Evolutionary conservation across 2,888 invertebrate species (phyloP), one percentile per base, ranked within the genome.

Genomic region (Leucophenga maculata): DNA sequence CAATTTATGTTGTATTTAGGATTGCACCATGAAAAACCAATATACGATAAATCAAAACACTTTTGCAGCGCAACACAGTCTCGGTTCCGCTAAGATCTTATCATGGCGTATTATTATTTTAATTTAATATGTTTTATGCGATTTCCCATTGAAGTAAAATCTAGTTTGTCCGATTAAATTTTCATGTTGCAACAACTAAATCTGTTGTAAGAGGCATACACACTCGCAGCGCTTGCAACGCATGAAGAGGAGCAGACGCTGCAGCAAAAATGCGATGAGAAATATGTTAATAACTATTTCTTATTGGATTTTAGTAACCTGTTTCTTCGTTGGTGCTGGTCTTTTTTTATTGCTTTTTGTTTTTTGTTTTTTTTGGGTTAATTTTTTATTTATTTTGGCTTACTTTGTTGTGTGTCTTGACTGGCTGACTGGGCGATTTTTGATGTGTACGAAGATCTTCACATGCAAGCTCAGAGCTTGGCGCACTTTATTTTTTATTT

Each of bases 331-430:
- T 26, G 26, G 26, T 26, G 22, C 54, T 20, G 11, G 8, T 18
- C 18, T 54, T 54, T 69, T 74, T 71, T 70, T 69, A 54, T 80
- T 80, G 75, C 84, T 84, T 80, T 79, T 84, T 64, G 18, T 77
- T 81, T 79, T 74, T 84, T 80, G 82, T 75, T 82, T 83, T 83
- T 82, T 57, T 55, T 70, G 44, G 52, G 55, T 67, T 31, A 69
- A 22, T 64, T 70, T 57, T 55, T 70, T 50, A 62, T 65, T 67
- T 22, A 67, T 66, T 70, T 69, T 76, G 74, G 39, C 74, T 76
- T 76, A 77, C 20, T 52, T 52, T 52, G 52, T 52, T 1, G 14
- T 48, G 54, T 77, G 50, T 20, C 70, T 68, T 39, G 66, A 65
- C 54, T 67, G 65, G 20, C 70, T 71, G 70, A 69, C 75, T 77